Conservation (phyloP, 2,113 vertebrate species). For the Sminthopsis crassicaudata region DNA sequence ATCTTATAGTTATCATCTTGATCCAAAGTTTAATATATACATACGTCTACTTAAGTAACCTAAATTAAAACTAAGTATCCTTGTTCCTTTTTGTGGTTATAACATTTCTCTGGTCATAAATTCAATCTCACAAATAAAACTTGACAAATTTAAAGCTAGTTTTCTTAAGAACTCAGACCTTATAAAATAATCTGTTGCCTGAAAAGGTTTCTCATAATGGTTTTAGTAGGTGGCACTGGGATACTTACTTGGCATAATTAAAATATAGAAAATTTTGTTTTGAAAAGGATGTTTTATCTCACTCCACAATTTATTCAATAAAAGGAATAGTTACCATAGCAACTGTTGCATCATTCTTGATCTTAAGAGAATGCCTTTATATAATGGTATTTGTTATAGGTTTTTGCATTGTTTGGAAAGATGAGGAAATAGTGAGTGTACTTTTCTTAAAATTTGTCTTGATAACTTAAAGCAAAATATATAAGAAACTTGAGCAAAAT, state of each 20-base stretch:
- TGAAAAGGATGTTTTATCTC: conserved; percentile 56
- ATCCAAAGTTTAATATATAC: conserved; percentile 8
- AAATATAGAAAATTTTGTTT: conserved; percentile 55
- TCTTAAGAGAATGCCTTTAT: conserved; percentile 71
- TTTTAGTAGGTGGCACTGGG: conserved; percentile 60
- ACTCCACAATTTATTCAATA: conserved; percentile 67
- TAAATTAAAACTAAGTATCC: conserved; percentile 57
- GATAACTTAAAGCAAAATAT: conserved; percentile 38
- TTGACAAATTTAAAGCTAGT: background rate
- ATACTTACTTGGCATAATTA: conserved; percentile 37
- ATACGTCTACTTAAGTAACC: conserved; percentile 22
- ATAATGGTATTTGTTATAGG: conserved; percentile 66
- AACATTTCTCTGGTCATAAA: conserved; percentile 52
- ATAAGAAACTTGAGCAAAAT: conserved; percentile 29
- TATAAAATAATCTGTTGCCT: conserved; percentile 35
- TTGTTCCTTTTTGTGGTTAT: conserved; percentile 54
- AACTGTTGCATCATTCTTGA: conserved; percentile 75
- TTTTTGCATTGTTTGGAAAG: conserved; percentile 64
- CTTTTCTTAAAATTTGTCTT: conserved; percentile 44
- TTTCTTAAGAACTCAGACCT: conserved; percentile 37
- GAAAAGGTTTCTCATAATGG: conserved; percentile 48
- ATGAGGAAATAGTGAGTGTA: conserved; percentile 57
- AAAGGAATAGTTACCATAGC: conserved; percentile 73
- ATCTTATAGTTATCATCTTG: conserved; percentile 27
- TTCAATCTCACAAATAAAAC: background rate